Conservation (phyloP, 2,113 vertebrate genomes). For the Neotoma lepida region DNA sequence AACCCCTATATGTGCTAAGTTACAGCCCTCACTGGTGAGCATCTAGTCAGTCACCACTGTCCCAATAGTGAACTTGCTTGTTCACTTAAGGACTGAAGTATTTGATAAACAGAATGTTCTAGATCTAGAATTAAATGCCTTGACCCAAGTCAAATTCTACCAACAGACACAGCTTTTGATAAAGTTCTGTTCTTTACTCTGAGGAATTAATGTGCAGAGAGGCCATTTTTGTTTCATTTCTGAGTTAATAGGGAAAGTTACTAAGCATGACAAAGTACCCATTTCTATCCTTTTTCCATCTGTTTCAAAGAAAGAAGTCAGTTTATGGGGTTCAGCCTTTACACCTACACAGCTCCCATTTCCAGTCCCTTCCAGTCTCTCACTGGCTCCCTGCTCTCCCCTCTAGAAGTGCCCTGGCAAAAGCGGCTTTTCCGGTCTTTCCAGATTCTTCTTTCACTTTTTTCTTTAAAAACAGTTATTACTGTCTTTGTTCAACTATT, state of each 20-base stretch:
- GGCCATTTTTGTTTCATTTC: background rate
- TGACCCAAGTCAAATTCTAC: slow-evolving; percentile 16
- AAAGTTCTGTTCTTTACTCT: slow-evolving; percentile 12
- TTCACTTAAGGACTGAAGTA: slow-evolving; percentile 15
- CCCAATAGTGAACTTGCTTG: background rate
- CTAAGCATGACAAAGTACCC: background rate
- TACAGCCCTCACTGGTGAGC: background rate
- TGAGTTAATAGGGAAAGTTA: background rate
- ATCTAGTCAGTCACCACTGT: background rate
- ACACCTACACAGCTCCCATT: background rate
- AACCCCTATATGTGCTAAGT: background rate
- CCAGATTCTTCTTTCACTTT: background rate
- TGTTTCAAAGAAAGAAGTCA: slow-evolving; percentile 38
- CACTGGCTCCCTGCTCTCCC: background rate
- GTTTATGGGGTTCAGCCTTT: background rate
- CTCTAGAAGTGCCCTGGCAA: background rate
- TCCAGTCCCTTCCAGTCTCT: background rate
- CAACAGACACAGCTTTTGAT: slow-evolving; percentile 26
- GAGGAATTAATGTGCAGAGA: background rate
- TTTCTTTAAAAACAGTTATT: background rate
- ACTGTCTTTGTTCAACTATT: background rate
- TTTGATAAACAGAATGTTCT: slow-evolving; percentile 34
- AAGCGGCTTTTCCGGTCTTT: background rate
- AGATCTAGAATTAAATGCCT: slow-evolving; percentile 22
- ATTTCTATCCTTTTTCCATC: background rate